phyloP scores from a whole-genome alignment of 2,888 invertebrate genomes.

The Pteria penguin region DNA sequence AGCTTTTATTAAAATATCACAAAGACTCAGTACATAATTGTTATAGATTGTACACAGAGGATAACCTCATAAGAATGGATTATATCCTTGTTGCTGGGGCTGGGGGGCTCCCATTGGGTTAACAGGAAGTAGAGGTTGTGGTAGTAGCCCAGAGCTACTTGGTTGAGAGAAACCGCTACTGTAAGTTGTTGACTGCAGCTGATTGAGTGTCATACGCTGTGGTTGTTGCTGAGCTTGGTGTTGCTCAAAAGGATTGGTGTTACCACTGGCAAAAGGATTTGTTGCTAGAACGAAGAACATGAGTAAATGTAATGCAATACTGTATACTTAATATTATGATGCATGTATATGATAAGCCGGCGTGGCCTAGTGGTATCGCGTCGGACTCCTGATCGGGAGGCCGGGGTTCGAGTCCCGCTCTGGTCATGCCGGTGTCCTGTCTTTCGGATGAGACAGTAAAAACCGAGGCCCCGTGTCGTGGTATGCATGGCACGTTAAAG shows the following conservation, averaged over 20 bases:
- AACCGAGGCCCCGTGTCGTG: too few relatives aligned
- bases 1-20: too few relatives aligned
- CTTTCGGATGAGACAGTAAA: too few relatives aligned
- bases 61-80: slow-evolving; percentile 72
- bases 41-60: too few relatives aligned
- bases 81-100: slow-evolving; percentile 66
- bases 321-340: too few relatives aligned
- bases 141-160: slow-evolving; percentile 61
- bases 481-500: too few relatives aligned
- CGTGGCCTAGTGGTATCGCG: too few relatives aligned
- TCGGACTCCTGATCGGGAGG: too few relatives aligned
- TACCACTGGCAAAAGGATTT: slow-evolving; percentile 72
- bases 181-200: slow-evolving; percentile 65
- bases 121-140: slow-evolving; percentile 70
- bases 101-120: slow-evolving; percentile 55
- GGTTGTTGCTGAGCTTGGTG: slow-evolving; percentile 55
- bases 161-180: slow-evolving; percentile 68
- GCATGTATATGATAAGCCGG: too few relatives aligned
- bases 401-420: too few relatives aligned
- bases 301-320: background rate
- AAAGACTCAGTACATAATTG: too few relatives aligned
- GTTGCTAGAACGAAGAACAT: slow-evolving; percentile 58
- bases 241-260: slow-evolving; percentile 75
- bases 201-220: slow-evolving; percentile 72
- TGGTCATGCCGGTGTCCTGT: too few relatives aligned